Base-by-base conservation (phyloP, 2,888 invertebrate genomes). In the Microplitis manilae region DNA sequence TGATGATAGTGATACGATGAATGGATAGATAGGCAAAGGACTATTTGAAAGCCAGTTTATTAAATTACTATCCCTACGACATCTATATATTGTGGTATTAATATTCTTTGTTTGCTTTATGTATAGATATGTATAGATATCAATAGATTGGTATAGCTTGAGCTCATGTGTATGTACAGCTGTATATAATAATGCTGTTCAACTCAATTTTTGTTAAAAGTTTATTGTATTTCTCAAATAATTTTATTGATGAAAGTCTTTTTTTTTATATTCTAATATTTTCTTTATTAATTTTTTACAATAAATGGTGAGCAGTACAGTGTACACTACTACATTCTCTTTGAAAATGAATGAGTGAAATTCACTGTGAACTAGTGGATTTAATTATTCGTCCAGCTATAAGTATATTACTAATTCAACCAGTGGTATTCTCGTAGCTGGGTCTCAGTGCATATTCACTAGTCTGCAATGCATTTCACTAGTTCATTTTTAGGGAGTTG, bases 11-110 rank as follows among this genome's bases (percentile, higher is more conserved):
- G 17, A 41, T 15, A 41, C 50, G 71, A 30, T 38, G 15, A 39
- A 74, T 67, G 20, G 64, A 39, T 20, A 69, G 59, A 70, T 62
- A 61, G 62, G 68, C 2, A 68, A 7, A 60, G 38, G 70, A n/a
- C 15, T 41, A 13, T 2, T 50, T 50, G 50, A 50, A 8, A 50
- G 50, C 50, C 13, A 50, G 50, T 50, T 50, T 13, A 50, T 50
- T 50, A 13, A 50, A 50, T 50, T 50, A 50, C 50, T 13, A 50
- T 50, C 9, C 50, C 2, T 13, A 50, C 13, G 13, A 50, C 13
- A 50, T 50, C 50, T 50, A 50, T 41, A 41, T 8, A 50, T 13
- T 50, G 8, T 50, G 8, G 4, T 13, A 50, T 50, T 13, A 9
- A 9, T 50, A 50, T 50, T 50, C 50, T 50, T 50, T 13, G 13